Percentiles rank a stretch among this genome's conserved stretches.
These are phyloP conservation scores for Andrena minutula DNA, from an alignment of 2,888 invertebrate species.

Conservation along the genomic window DNA sequence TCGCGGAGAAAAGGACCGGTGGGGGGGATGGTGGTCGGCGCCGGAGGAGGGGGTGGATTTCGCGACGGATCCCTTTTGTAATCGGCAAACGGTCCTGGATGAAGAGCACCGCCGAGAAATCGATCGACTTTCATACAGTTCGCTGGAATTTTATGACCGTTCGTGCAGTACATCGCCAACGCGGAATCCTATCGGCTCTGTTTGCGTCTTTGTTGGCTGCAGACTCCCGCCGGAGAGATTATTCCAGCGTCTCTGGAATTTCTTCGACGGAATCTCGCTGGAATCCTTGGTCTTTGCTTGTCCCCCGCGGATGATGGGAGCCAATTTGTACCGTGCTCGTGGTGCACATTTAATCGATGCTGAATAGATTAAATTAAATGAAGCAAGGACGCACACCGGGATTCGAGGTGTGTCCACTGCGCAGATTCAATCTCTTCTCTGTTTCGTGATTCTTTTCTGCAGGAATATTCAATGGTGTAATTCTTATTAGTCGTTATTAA, in stretches of 20 bases:
- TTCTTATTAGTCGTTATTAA: too few species aligned
- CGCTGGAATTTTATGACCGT: constrained; percentile 49
- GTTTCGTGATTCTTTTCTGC: not conserved
- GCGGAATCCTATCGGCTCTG: constrained; percentile 37
- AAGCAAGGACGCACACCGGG: too few species aligned
- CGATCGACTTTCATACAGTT: constrained; percentile 47
- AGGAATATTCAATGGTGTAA: not conserved
- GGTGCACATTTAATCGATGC: constrained; percentile 1
- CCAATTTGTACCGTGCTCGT: constrained; percentile 14
- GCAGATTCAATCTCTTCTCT: not conserved
- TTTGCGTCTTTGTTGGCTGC: constrained; percentile 38
- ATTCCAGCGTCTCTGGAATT: constrained; percentile 31
- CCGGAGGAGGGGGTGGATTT: constrained; percentile 40
- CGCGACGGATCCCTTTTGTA: constrained; percentile 72
- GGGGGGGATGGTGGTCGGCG: constrained; percentile 19
- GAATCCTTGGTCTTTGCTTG: constrained; percentile 11
- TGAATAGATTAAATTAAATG: too few species aligned
- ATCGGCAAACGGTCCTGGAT: constrained; percentile 72
- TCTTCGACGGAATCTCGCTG: constrained; percentile 28
- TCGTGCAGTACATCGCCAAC: constrained; percentile 3
- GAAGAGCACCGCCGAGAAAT: constrained; percentile 54
- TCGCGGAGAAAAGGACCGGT: constrained; percentile 58
- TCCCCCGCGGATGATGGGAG: not conserved
- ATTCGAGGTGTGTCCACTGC: too few species aligned
- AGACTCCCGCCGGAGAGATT: constrained; percentile 12